phyloP scores from a whole-genome alignment of 2,113 vertebrate genomes.

The Xenopus tropicalis region DNA sequence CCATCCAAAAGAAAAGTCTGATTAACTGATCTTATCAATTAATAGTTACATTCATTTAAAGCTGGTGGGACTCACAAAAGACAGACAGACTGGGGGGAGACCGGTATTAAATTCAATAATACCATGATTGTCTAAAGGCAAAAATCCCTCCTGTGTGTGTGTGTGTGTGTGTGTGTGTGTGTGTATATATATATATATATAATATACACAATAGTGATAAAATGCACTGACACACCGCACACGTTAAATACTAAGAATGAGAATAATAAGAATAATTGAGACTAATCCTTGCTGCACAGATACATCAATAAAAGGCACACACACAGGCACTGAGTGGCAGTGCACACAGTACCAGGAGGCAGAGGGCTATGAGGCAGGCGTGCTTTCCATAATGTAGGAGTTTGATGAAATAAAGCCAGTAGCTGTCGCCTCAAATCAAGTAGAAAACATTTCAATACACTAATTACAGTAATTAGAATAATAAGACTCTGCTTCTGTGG shows the following conservation, averaged over 20 bases:
- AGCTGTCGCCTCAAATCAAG: constrained; percentile 79
- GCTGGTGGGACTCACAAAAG: constrained; percentile 51
- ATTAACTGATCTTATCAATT: constrained; percentile 67
- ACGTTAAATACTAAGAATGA: too few relatives aligned
- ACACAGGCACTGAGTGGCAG: too few relatives aligned
- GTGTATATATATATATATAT: not conserved
- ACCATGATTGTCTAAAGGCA: not conserved
- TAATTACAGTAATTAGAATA: constrained; percentile 86
- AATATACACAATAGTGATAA: too few relatives aligned
- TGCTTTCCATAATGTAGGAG: constrained; percentile 72
- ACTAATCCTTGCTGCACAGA: too few relatives aligned
- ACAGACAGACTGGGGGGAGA: not conserved
- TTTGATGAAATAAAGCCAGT: constrained; percentile 76
- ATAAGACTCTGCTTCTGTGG: constrained; percentile 81
- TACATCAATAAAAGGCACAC: not conserved
- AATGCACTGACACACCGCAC: too few relatives aligned
- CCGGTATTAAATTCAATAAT: too few relatives aligned
- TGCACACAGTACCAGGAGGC: too few relatives aligned
- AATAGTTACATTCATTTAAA: constrained; percentile 63
- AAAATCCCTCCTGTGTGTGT: too few relatives aligned
- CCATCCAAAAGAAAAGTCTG: constrained; percentile 62
- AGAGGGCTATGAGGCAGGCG: constrained; percentile 66
- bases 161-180: not conserved
- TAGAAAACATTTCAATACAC: constrained; percentile 79
- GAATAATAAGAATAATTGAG: too few relatives aligned